Conservation (phyloP, 53 echinoderm and acorn worm species). For the Patiria pectinifera region DNA sequence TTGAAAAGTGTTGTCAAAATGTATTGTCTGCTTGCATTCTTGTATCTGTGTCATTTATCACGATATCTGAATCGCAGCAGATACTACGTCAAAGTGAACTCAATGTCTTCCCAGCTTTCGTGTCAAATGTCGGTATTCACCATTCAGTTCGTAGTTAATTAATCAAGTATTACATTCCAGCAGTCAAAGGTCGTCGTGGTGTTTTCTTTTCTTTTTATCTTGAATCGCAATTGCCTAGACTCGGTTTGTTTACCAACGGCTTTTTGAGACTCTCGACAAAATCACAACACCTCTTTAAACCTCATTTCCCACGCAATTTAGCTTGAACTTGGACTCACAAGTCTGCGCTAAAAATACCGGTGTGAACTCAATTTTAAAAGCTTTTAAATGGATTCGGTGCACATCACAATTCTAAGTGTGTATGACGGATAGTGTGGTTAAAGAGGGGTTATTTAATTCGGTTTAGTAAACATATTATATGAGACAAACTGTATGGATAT, state of each 20-base stretch:
- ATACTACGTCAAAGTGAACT: neutral
- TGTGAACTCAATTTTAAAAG: neutral
- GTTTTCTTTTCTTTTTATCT: neutral
- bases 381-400: neutral
- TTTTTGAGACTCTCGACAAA: neutral
- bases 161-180: neutral
- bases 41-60: neutral
- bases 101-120: neutral
- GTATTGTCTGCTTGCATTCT: neutral
- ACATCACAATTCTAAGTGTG: no score
- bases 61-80: neutral
- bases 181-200: neutral
- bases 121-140: neutral
- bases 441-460: neutral
- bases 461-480: no score
- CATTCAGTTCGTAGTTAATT: neutral
- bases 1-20: neutral
- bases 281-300: neutral
- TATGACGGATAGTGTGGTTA: neutral
- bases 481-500: no score
- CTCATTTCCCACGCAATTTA: neutral
- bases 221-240: neutral
- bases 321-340: neutral
- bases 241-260: neutral
- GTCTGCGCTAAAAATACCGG: neutral